These are phyloP conservation scores for Pelodiscus sinensis DNA, from an alignment of 2,113 vertebrate species.

Conservation along the genomic window DNA sequence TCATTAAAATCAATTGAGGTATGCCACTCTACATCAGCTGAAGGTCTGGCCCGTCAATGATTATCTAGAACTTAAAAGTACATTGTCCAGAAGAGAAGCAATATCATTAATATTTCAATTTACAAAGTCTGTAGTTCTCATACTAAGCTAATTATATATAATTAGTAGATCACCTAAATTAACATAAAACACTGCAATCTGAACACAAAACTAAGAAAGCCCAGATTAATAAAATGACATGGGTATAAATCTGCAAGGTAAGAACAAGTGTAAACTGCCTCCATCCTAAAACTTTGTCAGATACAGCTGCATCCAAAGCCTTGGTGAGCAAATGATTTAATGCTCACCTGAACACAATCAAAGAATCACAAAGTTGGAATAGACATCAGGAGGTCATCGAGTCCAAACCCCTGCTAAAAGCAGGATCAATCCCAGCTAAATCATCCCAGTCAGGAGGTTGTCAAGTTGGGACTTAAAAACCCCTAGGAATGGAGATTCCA, in stretches of 20 bases:
- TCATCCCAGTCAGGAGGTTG: too few relatives aligned
- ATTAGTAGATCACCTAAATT: neutral
- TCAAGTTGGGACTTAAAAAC: too few relatives aligned
- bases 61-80: neutral
- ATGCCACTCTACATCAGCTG: fast-evolving
- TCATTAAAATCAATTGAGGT: neutral
- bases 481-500: too few relatives aligned
- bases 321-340: neutral
- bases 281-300: neutral
- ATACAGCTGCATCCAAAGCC: neutral
- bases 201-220: neutral
- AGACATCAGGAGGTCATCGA: too few relatives aligned
- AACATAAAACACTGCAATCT: neutral
- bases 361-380: too few relatives aligned
- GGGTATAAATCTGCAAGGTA: neutral
- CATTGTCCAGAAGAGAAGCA: neutral
- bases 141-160: neutral
- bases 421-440: too few relatives aligned
- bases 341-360: neutral
- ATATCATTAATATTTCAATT: neutral
- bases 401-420: too few relatives aligned
- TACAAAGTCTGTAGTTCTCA: neutral
- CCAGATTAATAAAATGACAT: neutral
- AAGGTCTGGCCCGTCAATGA: neutral
- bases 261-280: neutral